These are phyloP conservation scores for Lophius piscatorius DNA, from an alignment of 2,113 vertebrate genomes.

Conservation along the genomic window DNA sequence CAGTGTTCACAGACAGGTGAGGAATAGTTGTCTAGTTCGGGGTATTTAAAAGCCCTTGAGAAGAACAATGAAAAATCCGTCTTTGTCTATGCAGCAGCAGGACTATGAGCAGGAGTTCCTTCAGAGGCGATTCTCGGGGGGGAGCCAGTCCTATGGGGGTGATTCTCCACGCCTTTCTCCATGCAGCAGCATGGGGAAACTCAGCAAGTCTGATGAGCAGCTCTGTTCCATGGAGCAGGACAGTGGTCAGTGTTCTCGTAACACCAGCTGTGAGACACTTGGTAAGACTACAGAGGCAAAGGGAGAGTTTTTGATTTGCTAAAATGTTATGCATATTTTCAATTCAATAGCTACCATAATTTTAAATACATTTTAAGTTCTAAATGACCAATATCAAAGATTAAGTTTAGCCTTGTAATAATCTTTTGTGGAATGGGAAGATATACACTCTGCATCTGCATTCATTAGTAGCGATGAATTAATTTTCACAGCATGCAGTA, in stretches of 20 bases:
- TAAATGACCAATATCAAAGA: too few species aligned
- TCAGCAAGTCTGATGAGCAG: constrained; percentile 97
- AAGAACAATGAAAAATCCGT: too few species aligned
- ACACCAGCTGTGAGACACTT: constrained; percentile 98
- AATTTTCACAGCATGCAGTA: too few species aligned
- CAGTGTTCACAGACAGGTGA: constrained; percentile 92
- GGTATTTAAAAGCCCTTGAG: too few species aligned
- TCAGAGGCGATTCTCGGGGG: constrained; percentile 93
- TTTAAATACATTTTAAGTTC: neutral
- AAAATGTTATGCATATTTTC: neutral
- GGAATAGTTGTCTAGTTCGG: too few species aligned
- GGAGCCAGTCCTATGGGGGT: constrained; percentile 93
- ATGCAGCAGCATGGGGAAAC: constrained; percentile 94
- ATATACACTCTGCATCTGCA: too few species aligned
- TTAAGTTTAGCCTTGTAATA: too few species aligned
- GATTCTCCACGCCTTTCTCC: constrained; percentile 95
- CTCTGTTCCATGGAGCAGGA: constrained; percentile 95
- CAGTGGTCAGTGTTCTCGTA: constrained; percentile 96
- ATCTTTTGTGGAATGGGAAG: too few species aligned
- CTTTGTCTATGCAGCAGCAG: constrained; percentile 72
- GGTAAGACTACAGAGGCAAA: constrained; percentile 77
- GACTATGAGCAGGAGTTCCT: constrained; percentile 93
- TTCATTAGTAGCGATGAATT: too few species aligned
- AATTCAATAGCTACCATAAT: neutral
- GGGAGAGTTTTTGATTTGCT: neutral